These are phyloP conservation scores for Peromyscus nudipes DNA, from an alignment of 2,797 vertebrate species.

Conservation along the genomic window DNA sequence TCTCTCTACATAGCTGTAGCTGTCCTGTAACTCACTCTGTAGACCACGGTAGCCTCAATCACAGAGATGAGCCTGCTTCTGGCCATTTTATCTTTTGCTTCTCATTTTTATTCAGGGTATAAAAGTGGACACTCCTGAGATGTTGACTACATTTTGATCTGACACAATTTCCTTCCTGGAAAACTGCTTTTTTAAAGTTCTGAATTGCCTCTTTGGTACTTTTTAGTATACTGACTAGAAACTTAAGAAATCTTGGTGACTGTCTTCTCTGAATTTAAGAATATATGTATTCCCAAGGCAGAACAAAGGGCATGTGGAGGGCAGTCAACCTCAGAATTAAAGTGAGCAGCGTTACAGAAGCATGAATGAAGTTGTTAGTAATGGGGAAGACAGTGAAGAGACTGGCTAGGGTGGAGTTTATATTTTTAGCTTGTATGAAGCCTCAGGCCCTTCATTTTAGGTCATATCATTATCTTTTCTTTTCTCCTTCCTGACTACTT, in stretches of 20 bases:
- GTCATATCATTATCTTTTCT: not conserved
- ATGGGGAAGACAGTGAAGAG: not conserved
- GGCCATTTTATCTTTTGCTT: not conserved
- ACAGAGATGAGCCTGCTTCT: not conserved
- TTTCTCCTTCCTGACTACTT: not conserved
- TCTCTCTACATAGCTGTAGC: not conserved
- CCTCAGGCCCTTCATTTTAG: not conserved
- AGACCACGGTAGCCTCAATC: not conserved
- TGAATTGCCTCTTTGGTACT: not conserved
- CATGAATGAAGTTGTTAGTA: not conserved
- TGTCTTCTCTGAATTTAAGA: slow-evolving; percentile 18
- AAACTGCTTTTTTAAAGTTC: not conserved
- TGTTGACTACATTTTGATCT: not conserved
- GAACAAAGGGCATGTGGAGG: not conserved
- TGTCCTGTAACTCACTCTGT: not conserved
- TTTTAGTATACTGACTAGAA: not conserved
- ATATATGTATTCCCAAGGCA: not conserved
- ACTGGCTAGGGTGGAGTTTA: not conserved
- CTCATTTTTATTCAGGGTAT: not conserved
- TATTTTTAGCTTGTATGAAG: not conserved
- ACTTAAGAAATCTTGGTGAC: not conserved
- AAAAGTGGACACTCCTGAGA: not conserved
- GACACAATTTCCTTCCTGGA: not conserved
- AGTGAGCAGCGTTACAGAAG: not conserved
- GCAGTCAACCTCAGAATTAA: not conserved